Evolutionary conservation across 1,140 invertebrate genomes (phyloP).

Genomic region (Zaprionus davidi): DNA sequence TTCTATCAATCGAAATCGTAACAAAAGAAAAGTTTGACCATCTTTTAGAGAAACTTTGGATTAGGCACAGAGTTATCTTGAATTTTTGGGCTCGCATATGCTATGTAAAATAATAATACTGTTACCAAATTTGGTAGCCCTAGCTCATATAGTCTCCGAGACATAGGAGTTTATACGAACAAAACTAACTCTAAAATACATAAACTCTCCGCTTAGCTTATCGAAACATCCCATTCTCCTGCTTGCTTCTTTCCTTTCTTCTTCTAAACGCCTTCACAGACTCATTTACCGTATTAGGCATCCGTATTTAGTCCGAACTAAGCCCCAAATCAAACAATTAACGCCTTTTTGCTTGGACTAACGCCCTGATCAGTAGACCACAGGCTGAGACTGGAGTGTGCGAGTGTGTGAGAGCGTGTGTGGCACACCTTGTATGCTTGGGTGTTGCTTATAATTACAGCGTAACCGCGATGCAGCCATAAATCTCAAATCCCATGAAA

Average conservation of each 20-base stretch:
- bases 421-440: constrained; percentile 49
- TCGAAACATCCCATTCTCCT: background rate
- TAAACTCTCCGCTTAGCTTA: too few species aligned
- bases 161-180: too few species aligned
- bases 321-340: constrained; percentile 63
- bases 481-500: constrained; percentile 78
- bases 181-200: too few species aligned
- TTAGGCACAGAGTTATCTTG: background rate
- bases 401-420: constrained; percentile 20
- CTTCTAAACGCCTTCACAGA: background rate
- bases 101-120: too few species aligned
- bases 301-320: constrained; percentile 54
- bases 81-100: too few species aligned
- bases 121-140: too few species aligned
- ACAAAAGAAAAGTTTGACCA: background rate
- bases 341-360: constrained; percentile 68
- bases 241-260: background rate
- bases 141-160: too few species aligned
- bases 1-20: background rate
- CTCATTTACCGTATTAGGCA: constrained; percentile 9
- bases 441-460: constrained; percentile 66
- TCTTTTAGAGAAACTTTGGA: background rate
- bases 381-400: constrained; percentile 33
- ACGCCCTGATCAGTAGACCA: constrained; percentile 53
- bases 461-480: constrained; percentile 48